These are phyloP conservation scores for Labrus mixtus DNA, from an alignment of 2,113 vertebrate genomes.

Conservation along the genomic window DNA sequence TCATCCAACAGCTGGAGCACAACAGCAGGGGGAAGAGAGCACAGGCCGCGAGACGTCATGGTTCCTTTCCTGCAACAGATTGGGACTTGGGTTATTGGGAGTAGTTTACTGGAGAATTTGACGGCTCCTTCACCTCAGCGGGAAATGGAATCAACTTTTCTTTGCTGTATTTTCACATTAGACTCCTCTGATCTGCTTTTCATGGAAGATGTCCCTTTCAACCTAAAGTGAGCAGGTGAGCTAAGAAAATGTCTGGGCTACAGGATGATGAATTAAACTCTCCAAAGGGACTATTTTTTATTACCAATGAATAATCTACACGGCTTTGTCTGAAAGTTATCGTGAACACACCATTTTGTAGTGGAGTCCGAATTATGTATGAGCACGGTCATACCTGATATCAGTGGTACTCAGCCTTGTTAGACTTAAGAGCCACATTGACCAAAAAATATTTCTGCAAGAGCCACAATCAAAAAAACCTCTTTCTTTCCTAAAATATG, in stretches of 20 bases:
- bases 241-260: neutral
- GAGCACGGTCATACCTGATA: no score
- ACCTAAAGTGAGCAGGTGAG: neutral
- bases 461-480: no score
- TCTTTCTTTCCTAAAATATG: no score
- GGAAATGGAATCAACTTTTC: slow-evolving; percentile 12
- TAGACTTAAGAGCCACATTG: no score
- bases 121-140: slow-evolving; percentile 18
- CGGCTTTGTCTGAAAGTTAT: no score
- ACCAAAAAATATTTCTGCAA: no score
- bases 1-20: slow-evolving; percentile 57
- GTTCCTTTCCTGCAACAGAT: slow-evolving; percentile 33
- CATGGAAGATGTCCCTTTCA: neutral
- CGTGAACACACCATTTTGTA: no score
- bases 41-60: slow-evolving; percentile 15
- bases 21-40: slow-evolving; percentile 44
- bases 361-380: no score
- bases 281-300: neutral
- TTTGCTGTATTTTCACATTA: slow-evolving; percentile 12
- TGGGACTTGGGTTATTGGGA: neutral
- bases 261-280: neutral
- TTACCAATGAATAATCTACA: neutral
- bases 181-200: neutral
- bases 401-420: no score
- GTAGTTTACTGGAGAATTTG: slow-evolving; percentile 1